phyloP scores from a whole-genome alignment of 2,888 invertebrate genomes.

The Archips crataeganus region DNA sequence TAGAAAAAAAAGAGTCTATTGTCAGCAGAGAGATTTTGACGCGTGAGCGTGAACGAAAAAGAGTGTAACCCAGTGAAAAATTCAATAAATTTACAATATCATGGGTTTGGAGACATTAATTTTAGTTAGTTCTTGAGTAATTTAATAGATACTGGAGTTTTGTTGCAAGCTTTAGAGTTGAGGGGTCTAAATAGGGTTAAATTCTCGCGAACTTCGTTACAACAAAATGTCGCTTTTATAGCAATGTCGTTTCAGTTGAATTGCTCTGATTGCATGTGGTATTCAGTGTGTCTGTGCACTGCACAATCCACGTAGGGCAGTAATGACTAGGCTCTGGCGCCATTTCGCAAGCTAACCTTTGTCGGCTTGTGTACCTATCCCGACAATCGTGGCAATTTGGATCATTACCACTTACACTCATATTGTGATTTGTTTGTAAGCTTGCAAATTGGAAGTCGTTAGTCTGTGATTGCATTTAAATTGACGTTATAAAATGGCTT shows the following conservation, averaged over 20 bases:
- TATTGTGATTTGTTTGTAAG: conserved; percentile 66
- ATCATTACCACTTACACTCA: conserved; percentile 67
- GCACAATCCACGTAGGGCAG: conserved; percentile 45
- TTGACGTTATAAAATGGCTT: conserved; percentile 58
- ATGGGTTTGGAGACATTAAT: too few relatives aligned
- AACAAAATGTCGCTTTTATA: neutral
- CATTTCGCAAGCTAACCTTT: conserved; percentile 67
- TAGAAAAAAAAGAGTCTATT: too few relatives aligned
- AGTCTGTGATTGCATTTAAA: conserved; percentile 71
- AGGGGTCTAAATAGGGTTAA: too few relatives aligned
- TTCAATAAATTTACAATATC: too few relatives aligned
- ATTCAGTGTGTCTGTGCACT: conserved; percentile 15
- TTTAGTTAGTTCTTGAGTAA: too few relatives aligned
- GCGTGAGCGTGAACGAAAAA: too few relatives aligned
- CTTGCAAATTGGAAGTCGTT: conserved; percentile 61
- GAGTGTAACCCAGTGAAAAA: too few relatives aligned
- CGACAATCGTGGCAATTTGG: conserved; percentile 72
- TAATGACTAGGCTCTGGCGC: conserved; percentile 53
- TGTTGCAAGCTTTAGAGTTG: neutral
- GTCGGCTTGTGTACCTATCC: conserved; percentile 54
- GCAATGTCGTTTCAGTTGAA: neutral
- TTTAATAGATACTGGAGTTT: neutral
- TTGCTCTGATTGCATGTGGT: neutral
- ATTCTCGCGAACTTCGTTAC: too few relatives aligned
- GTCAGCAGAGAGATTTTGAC: too few relatives aligned